A percentile compares a stretch with the other conserved stretches of the same genome.
Evolutionary conservation across 2,113 vertebrate genomes (phyloP).

Genomic region (Gavia stellata): DNA sequence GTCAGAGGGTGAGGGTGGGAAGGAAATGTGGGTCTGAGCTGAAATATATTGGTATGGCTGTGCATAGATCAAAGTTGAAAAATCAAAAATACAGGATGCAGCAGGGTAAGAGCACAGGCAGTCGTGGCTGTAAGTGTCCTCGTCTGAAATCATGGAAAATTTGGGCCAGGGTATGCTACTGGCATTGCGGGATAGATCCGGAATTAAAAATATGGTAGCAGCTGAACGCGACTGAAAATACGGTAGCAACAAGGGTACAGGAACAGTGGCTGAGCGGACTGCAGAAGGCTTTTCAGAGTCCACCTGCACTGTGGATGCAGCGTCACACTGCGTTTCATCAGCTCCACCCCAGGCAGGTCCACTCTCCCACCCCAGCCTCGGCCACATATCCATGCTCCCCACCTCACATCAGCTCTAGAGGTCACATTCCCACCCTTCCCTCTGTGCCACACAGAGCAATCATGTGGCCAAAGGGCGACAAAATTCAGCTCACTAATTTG

Average conservation of each 20-base stretch:
- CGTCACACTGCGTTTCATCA: neutral
- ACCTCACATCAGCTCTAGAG: neutral
- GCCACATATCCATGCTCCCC: neutral
- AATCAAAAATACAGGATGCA: neutral
- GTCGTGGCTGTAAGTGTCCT: rapidly evolving
- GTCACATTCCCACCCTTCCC: neutral
- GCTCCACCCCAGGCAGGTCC: no score
- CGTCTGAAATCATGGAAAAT: neutral
- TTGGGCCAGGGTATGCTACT: neutral
- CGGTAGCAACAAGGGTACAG: neutral
- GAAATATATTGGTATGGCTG: neutral
- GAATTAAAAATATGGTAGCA: neutral
- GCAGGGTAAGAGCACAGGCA: neutral
- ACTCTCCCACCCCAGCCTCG: neutral
- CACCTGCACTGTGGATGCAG: neutral
- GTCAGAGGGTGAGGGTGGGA: neutral
- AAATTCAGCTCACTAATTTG: neutral
- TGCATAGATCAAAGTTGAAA: neutral
- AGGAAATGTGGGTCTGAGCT: neutral
- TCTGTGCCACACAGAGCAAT: neutral
- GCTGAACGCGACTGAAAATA: neutral
- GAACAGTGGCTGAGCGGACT: neutral
- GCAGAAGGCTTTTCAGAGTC: neutral
- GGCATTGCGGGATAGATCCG: rapidly evolving
- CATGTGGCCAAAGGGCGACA: neutral